Percentiles rank a stretch among this genome's conserved stretches.
Conservation (phyloP, 2,113 vertebrate species). For the Siphamia tubifer region DNA sequence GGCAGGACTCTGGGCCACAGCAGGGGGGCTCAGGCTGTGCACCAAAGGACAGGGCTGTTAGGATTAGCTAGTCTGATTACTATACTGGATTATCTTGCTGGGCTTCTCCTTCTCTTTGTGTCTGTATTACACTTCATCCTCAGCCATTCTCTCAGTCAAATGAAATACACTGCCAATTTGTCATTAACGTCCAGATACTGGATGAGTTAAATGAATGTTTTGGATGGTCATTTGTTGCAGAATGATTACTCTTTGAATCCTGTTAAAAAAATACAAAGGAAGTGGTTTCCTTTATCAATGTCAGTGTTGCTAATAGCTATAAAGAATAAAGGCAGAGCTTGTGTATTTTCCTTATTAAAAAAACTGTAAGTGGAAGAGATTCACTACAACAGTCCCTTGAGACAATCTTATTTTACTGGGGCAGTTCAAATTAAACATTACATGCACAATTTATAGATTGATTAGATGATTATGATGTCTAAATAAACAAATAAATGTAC, state of each 20-base stretch:
- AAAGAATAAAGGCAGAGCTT: not conserved
- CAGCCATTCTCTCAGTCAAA: not conserved
- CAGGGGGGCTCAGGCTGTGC: conserved; percentile 38
- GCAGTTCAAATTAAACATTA: not conserved
- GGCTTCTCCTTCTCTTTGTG: conserved; percentile 1
- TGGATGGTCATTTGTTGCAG: not conserved
- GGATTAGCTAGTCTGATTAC: conserved; percentile 77
- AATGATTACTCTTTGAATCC: not conserved
- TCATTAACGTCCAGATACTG: not conserved
- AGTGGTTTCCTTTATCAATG: conserved; percentile 12
- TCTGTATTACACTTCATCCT: not conserved
- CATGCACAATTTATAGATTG: not conserved
- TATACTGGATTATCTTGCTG: conserved; percentile 63
- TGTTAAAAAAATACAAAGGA: not conserved
- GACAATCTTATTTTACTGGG: not conserved
- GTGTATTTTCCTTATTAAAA: not conserved
- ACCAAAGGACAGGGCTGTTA: conserved; percentile 41
- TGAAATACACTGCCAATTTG: not conserved
- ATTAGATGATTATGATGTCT: not conserved
- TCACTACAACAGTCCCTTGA: not conserved
- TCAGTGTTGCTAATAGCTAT: not conserved
- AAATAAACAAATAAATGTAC: not conserved
- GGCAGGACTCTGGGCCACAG: conserved; percentile 22
- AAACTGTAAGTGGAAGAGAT: not conserved
- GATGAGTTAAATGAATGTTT: not conserved